Conservation (phyloP, 2,113 vertebrate species). For the Recurvirostra avosetta region DNA sequence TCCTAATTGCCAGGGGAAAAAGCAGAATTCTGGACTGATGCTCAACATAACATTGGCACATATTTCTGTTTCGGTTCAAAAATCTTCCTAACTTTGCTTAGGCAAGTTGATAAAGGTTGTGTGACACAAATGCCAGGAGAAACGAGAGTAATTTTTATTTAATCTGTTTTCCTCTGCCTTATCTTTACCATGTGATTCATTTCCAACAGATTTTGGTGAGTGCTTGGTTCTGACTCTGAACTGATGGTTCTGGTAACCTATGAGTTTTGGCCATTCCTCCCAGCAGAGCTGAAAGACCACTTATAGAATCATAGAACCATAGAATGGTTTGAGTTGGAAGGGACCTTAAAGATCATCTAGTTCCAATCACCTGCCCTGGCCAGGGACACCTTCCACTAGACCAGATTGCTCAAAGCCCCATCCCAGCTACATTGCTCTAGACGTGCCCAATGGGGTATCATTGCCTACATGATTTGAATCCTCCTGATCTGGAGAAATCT, state of each 20-base stretch:
- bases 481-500: background rate
- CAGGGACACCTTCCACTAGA: background rate
- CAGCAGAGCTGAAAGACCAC: background rate
- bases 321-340: background rate
- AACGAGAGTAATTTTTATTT: background rate
- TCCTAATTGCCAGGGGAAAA: background rate
- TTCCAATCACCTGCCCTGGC: background rate
- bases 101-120: background rate
- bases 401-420: background rate
- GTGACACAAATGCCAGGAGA: background rate
- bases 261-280: background rate
- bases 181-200: fast-evolving
- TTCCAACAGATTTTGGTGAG: background rate
- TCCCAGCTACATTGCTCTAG: background rate
- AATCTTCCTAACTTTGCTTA: background rate
- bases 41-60: background rate
- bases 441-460: background rate
- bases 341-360: background rate
- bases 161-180: background rate
- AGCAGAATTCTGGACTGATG: background rate
- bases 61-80: background rate
- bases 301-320: background rate
- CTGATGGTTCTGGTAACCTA: background rate
- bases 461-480: background rate
- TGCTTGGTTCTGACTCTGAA: background rate